Evolutionary conservation across 2,888 invertebrate genomes (phyloP).

Genomic region (Acheta domesticus): DNA sequence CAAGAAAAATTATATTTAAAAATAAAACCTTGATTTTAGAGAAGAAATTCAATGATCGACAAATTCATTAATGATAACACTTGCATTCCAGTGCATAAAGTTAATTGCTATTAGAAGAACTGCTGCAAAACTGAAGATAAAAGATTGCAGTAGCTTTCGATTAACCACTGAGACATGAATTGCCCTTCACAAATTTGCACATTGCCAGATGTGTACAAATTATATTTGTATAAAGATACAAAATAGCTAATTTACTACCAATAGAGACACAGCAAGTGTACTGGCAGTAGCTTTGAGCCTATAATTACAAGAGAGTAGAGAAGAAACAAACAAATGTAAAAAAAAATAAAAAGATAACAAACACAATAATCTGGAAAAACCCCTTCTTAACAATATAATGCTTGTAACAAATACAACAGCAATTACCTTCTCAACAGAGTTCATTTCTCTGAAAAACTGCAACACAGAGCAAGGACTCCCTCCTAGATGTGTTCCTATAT

Average conservation of each 20-base stretch:
- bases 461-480: not conserved
- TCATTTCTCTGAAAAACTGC: not conserved
- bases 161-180: not conserved
- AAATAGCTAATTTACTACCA: slow-evolving; percentile 11
- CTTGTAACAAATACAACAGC: slow-evolving; percentile 18
- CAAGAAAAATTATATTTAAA: too few species aligned
- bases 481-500: not conserved
- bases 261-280: not conserved
- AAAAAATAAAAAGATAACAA: not conserved
- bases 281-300: not conserved
- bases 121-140: too few species aligned
- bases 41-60: not conserved
- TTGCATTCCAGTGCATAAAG: too few species aligned
- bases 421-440: not conserved
- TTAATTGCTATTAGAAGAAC: too few species aligned
- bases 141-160: too few species aligned
- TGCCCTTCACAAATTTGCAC: not conserved
- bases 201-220: not conserved
- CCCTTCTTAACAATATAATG: slow-evolving; percentile 3
- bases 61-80: too few species aligned
- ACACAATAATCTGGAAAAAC: not conserved
- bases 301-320: slow-evolving; percentile 18
- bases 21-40: not conserved
- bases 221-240: slow-evolving; percentile 18
- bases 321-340: not conserved